Evolutionary conservation across 2,797 vertebrate species (phyloP).

Genomic region (Sternotherus odoratus): DNA sequence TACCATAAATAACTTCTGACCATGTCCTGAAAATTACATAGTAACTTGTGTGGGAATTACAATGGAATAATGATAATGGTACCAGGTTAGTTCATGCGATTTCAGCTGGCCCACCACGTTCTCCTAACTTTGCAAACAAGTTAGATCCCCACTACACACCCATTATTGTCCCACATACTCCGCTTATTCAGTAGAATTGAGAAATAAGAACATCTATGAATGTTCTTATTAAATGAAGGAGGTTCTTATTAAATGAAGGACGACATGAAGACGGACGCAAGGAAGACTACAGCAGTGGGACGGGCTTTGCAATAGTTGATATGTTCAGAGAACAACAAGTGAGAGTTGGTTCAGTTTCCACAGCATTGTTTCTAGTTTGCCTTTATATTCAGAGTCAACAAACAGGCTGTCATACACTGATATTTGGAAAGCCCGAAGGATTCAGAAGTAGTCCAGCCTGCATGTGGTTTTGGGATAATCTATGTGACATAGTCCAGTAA

Average conservation of each 20-base stretch:
- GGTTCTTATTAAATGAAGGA: no score
- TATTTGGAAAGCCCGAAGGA: fast-evolving
- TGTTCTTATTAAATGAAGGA: no score
- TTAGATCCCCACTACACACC: not conserved
- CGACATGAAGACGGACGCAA: not conserved
- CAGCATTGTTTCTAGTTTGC: not conserved
- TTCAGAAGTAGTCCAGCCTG: fast-evolving
- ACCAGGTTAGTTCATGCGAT: not conserved
- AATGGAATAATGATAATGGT: fast-evolving
- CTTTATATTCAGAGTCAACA: not conserved
- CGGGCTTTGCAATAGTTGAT: not conserved
- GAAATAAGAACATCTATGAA: not conserved
- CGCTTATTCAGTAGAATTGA: not conserved
- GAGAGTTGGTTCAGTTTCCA: not conserved
- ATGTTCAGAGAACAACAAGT: not conserved
- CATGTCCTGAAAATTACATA: not conserved
- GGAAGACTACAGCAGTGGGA: not conserved
- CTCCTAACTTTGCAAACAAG: not conserved
- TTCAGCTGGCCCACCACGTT: not conserved
- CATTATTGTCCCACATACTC: not conserved
- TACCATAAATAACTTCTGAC: not conserved
- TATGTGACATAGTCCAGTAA: not conserved
- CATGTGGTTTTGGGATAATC: not conserved
- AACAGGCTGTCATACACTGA: not conserved
- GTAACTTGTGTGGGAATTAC: not conserved